Base-by-base conservation (phyloP, 2,797 vertebrate genomes). In the Sparus aurata region DNA sequence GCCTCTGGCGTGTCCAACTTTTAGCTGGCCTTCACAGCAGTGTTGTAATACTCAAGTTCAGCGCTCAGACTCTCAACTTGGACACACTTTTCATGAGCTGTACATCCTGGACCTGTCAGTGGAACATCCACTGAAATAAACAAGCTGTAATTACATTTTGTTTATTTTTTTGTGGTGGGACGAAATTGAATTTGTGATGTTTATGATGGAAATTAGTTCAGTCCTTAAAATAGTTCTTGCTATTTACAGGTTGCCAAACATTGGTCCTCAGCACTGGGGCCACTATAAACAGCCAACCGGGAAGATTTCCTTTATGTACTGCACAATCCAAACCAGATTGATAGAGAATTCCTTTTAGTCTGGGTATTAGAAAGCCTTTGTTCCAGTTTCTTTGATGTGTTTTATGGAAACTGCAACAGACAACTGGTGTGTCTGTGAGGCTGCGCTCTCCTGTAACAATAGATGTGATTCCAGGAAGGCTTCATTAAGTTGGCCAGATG, bases 361-460 rank as follows among this genome's bases (percentile, higher is more conserved):
- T 87, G 86, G 63, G 34, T 61, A 82, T 89, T 86, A 79, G 45
- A 85, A 78, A 73, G 69, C 47, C 88, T 91, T 91, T 91, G 82
- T 89, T 89, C 79, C 69, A 23, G 10, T 20, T 41, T 79, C 84
- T 91, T 91, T 92, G 85, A 89, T 83, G 87, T 85, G 82, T 87
- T 91, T 84, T 73, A 69, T 67, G 58, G 80, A 74, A 89, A 89
- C 69, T 87, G 55, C 55, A 83, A 54, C 79, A 86, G 80, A 87
- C 79, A 85, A 82, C 66, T 87, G 75, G 84, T 79, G 87, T 85
- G 77, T 88, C 77, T 86, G 53, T 47, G 52, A 77, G 70, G 47
- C 69, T 71, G 47, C 1, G 20, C 75, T 90, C 54, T 41, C 27
- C 77, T 75, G 17, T 58, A 82, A 83, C 86, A 85, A 86, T 70